These are phyloP conservation scores for Sylvia atricapilla DNA, from an alignment of 2,113 vertebrate species.

Conservation along the genomic window DNA sequence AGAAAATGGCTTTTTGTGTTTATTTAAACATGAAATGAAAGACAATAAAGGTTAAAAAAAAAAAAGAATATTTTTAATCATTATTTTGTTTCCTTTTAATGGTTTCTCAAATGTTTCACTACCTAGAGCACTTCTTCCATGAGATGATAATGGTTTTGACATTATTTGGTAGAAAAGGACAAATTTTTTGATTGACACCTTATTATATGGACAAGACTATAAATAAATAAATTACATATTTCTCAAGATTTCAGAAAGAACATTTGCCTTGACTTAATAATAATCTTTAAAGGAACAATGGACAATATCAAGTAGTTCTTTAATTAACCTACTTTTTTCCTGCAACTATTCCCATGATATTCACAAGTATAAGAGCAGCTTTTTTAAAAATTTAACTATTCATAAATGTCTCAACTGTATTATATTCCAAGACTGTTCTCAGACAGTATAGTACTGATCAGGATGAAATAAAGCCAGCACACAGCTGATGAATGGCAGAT, in stretches of 20 bases:
- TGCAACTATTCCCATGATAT: not conserved
- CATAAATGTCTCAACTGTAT: not conserved
- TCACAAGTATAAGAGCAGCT: not conserved
- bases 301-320: not conserved
- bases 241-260: not conserved
- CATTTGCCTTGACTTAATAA: not conserved
- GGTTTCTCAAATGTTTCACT: not conserved
- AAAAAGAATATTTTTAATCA: not conserved
- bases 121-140: not conserved
- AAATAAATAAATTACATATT: not conserved
- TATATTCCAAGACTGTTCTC: not conserved
- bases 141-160: not conserved
- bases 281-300: not conserved
- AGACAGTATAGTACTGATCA: not conserved
- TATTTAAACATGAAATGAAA: not conserved
- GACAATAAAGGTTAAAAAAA: not conserved
- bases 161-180: not conserved
- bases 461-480: not conserved
- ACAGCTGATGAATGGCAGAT: not conserved
- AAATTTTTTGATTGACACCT: not conserved
- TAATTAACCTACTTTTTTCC: conserved; percentile 13
- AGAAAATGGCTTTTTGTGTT: not conserved
- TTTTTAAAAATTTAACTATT: not conserved
- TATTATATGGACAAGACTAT: not conserved
- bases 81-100: not conserved